Evolutionary conservation across 2,797 vertebrate species (phyloP).

Genomic region (Antrozous pallidus): DNA sequence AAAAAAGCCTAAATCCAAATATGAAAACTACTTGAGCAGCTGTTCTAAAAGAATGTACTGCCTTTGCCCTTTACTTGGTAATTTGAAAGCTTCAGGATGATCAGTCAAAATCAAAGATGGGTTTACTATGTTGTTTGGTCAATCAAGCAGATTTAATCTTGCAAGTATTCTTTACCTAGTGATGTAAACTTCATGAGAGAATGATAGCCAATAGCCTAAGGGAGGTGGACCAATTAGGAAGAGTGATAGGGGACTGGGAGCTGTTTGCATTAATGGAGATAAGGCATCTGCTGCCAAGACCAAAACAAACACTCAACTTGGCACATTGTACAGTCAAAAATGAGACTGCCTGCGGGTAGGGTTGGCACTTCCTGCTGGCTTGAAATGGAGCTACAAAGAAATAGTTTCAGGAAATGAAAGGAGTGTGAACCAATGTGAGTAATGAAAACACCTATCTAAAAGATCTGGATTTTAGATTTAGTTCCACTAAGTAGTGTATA

Average conservation of each 20-base stretch:
- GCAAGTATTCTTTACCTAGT: slow-evolving; percentile 48
- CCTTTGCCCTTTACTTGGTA: slow-evolving; percentile 37
- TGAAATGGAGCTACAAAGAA: slow-evolving; percentile 46
- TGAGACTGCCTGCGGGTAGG: neutral
- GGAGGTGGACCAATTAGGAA: neutral
- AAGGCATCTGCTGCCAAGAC: slow-evolving; percentile 16
- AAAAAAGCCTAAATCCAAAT: slow-evolving; percentile 66
- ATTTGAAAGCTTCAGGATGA: slow-evolving; percentile 66
- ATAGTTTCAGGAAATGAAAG: slow-evolving; percentile 2
- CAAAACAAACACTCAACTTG: slow-evolving; percentile 44
- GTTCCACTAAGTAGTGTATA: neutral
- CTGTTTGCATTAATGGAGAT: neutral
- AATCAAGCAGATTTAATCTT: slow-evolving; percentile 42
- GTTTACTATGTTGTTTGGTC: slow-evolving; percentile 56
- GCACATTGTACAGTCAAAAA: neutral
- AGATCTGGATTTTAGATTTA: neutral
- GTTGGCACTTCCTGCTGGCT: slow-evolving; percentile 4
- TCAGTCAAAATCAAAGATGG: slow-evolving; percentile 70
- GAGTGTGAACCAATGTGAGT: neutral
- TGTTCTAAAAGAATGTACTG: slow-evolving; percentile 57
- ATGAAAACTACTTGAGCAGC: slow-evolving; percentile 62
- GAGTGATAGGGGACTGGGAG: neutral
- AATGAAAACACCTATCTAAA: neutral
- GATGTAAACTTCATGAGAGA: slow-evolving; percentile 39
- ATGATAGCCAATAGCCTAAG: neutral